Percentiles rank a stretch among this genome's conserved stretches.
These are phyloP conservation scores for Arvicanthis niloticus DNA, from an alignment of 2,113 vertebrate species.

Conservation along the genomic window DNA sequence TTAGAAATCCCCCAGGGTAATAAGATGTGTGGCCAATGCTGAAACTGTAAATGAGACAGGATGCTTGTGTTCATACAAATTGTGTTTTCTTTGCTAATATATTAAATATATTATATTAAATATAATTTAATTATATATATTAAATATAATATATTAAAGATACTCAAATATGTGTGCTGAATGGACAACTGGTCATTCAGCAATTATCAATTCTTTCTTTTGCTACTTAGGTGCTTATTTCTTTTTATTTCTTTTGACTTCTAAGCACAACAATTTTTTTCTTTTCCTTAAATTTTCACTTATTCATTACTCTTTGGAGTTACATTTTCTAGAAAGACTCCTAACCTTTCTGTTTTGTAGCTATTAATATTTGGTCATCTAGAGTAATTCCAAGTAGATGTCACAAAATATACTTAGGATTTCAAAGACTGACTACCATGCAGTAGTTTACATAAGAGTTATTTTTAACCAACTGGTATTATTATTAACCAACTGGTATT, in stretches of 20 bases:
- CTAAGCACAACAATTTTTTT: not conserved
- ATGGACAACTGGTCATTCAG: not conserved
- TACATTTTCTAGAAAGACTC: conserved; percentile 1
- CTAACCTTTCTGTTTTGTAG: not conserved
- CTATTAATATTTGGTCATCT: not conserved
- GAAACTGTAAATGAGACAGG: not conserved
- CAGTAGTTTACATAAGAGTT: not conserved
- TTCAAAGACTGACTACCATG: not conserved
- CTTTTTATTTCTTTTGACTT: not conserved
- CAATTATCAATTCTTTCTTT: not conserved
- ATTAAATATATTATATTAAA: no score
- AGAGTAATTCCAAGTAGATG: not conserved
- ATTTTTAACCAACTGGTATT: not conserved
- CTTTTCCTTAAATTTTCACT: conserved; percentile 12
- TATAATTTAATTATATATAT: no score
- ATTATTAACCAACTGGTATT: not conserved
- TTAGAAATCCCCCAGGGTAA: not conserved
- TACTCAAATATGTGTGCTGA: not conserved
- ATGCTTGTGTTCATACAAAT: not conserved
- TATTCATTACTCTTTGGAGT: not conserved
- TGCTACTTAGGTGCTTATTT: not conserved
- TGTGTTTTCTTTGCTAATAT: not conserved
- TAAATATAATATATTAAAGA: no score
- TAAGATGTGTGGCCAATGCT: not conserved
- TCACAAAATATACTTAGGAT: conserved; percentile 3